Percentiles rank a stretch among this genome's conserved stretches.
Conservation (phyloP, 2,888 invertebrate species). For the Polia nebulosa region DNA sequence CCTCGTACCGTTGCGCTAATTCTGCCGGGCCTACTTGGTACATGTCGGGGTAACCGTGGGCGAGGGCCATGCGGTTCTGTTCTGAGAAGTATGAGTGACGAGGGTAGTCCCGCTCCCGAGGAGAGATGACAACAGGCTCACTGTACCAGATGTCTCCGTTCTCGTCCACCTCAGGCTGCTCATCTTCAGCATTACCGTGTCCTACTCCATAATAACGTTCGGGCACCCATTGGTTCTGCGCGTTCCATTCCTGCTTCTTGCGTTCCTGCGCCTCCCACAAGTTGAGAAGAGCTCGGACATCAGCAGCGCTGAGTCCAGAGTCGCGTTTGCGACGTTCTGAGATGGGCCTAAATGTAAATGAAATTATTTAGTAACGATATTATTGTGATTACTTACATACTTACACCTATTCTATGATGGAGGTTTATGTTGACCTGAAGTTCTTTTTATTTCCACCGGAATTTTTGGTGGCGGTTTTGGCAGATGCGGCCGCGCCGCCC, state of each 20-base stretch:
- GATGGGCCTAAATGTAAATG: slow-evolving; percentile 78
- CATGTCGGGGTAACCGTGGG: slow-evolving; percentile 85
- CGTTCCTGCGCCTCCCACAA: slow-evolving; percentile 92
- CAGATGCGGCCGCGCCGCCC: slow-evolving; percentile 86
- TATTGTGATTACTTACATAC: slow-evolving; percentile 50
- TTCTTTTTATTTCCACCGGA: slow-evolving; percentile 88
- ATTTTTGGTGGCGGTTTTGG: slow-evolving; percentile 87
- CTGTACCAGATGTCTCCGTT: slow-evolving; percentile 92
- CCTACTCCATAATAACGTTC: slow-evolving; percentile 82
- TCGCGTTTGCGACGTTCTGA: slow-evolving; percentile 91
- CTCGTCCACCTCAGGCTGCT: slow-evolving; percentile 88
- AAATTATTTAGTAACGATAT: slow-evolving; percentile 58
- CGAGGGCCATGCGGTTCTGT: slow-evolving; percentile 85
- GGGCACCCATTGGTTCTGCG: slow-evolving; percentile 82
- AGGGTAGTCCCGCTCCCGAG: slow-evolving; percentile 84
- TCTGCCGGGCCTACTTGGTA: slow-evolving; percentile 86
- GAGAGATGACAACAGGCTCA: slow-evolving; percentile 89
- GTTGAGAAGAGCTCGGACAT: slow-evolving; percentile 91
- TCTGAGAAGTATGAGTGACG: slow-evolving; percentile 88
- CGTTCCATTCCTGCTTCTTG: slow-evolving; percentile 88
- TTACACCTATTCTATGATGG: slow-evolving; percentile 60
- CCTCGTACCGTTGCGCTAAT: slow-evolving; percentile 86
- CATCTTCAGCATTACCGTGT: slow-evolving; percentile 85
- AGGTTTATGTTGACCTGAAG: slow-evolving; percentile 81
- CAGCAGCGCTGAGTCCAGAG: slow-evolving; percentile 92